Evolutionary conservation across 2,888 invertebrate species (phyloP).

Genomic region (Cremastobaeus sp.): DNA sequence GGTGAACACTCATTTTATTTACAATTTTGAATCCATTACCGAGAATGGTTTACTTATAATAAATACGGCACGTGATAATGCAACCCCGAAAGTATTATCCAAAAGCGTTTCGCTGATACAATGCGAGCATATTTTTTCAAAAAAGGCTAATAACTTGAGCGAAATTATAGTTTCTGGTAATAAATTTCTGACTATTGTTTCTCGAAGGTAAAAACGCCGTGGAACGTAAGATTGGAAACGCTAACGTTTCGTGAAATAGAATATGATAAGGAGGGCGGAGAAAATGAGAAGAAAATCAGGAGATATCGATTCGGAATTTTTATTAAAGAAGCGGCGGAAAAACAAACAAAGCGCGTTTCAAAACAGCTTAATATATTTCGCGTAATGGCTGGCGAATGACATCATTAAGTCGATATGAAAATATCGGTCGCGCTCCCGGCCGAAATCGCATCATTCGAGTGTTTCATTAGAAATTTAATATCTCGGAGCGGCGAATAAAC

Average conservation of each 20-base stretch:
- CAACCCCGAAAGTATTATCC: no score
- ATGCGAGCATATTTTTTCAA: no score
- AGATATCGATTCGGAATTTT: slow-evolving; percentile 28
- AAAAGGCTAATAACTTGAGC: neutral
- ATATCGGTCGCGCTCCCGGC: slow-evolving; percentile 26
- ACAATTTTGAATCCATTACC: no score
- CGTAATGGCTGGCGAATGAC: slow-evolving; percentile 41
- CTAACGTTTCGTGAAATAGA: slow-evolving; percentile 27
- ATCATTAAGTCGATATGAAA: slow-evolving; percentile 39
- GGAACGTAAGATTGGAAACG: slow-evolving; percentile 20
- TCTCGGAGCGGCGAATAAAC: slow-evolving; percentile 39
- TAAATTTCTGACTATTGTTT: neutral
- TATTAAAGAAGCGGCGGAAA: slow-evolving; percentile 21
- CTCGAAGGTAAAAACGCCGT: slow-evolving; percentile 6
- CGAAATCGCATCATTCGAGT: slow-evolving; percentile 46
- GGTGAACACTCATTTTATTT: neutral
- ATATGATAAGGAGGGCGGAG: slow-evolving; percentile 14
- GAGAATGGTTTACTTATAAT: no score
- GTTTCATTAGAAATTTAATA: slow-evolving; percentile 58
- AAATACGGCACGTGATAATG: no score
- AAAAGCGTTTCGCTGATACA: neutral
- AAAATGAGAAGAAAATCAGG: slow-evolving; percentile 17
- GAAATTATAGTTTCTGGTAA: no score
- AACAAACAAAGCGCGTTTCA: slow-evolving; percentile 27
- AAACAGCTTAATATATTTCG: slow-evolving; percentile 41